A percentile compares a stretch with the other conserved stretches of the same genome.
phyloP scores from a whole-genome alignment of 1,140 invertebrate genomes.

The Drosophila hydei region DNA sequence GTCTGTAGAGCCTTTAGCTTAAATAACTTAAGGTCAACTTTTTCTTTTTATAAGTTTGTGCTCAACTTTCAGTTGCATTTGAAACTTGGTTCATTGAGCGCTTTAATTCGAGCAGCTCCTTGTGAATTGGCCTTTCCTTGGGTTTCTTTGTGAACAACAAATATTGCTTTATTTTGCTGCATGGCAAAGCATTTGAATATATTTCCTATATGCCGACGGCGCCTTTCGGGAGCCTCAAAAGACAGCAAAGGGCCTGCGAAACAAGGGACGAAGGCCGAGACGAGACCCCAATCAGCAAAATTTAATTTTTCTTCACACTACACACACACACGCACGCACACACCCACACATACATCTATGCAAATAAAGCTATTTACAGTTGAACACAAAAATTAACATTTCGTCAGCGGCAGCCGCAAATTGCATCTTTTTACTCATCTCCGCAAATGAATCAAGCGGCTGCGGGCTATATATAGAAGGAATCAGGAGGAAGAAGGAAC shows the following conservation, averaged over 20 bases:
- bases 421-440: slow-evolving; percentile 23
- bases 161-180: no score
- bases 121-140: no score
- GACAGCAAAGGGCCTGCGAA: not conserved
- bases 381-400: slow-evolving; percentile 50
- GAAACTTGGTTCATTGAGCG: no score
- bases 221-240: not conserved
- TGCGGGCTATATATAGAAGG: no score
- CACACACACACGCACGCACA: slow-evolving; percentile 7
- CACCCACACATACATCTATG: slow-evolving; percentile 25
- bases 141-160: no score
- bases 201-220: slow-evolving; percentile 36
- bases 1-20: no score
- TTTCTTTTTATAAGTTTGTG: no score
- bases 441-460: slow-evolving; percentile 37
- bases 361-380: slow-evolving; percentile 50
- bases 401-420: slow-evolving; percentile 33
- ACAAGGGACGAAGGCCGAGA: not conserved
- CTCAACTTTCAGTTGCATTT: no score
- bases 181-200: slow-evolving; percentile 22
- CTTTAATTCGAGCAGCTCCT: no score
- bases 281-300: slow-evolving; percentile 36
- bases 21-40: no score
- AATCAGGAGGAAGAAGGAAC: no score
- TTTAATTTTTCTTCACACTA: no score